A percentile compares a stretch with the other conserved stretches of the same genome.
These are phyloP conservation scores for Troilus luridus DNA, from an alignment of 2,888 invertebrate genomes.

Conservation along the genomic window DNA sequence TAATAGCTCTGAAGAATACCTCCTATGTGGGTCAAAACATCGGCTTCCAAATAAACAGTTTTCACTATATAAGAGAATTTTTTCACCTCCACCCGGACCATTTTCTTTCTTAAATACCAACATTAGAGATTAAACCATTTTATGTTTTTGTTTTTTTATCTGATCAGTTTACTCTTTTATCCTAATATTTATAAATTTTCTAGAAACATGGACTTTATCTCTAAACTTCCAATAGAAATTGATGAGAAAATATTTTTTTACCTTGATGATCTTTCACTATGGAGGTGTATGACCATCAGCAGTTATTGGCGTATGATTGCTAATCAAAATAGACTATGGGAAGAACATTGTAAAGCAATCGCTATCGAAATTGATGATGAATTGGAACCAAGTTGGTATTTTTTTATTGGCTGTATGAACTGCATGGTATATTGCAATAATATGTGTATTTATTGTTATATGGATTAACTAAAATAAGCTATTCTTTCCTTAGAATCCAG, in stretches of 20 bases:
- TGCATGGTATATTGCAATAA: background rate
- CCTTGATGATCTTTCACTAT: background rate
- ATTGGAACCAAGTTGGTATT: slow-evolving; percentile 17
- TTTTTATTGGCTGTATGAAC: background rate
- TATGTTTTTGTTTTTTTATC: background rate
- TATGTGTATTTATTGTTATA: background rate
- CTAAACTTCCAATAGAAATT: slow-evolving; percentile 16
- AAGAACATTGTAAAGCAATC: background rate
- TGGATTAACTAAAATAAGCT: background rate
- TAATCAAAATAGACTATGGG: slow-evolving; percentile 28
- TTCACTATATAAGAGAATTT: too few relatives aligned
- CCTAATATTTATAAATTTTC: background rate
- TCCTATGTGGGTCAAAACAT: too few relatives aligned
- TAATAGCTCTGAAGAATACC: too few relatives aligned
- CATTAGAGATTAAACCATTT: background rate
- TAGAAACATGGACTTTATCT: background rate
- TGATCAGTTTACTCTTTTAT: background rate
- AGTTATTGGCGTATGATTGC: slow-evolving; percentile 17
- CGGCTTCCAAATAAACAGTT: too few relatives aligned
- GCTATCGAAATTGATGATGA: background rate
- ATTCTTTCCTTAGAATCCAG: too few relatives aligned
- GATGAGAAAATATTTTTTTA: slow-evolving; percentile 10
- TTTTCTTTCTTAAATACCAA: background rate
- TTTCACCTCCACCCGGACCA: background rate
- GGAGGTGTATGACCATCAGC: background rate